Evolutionary conservation across 2,113 vertebrate species (phyloP).

Genomic region (Bos indicus): DNA sequence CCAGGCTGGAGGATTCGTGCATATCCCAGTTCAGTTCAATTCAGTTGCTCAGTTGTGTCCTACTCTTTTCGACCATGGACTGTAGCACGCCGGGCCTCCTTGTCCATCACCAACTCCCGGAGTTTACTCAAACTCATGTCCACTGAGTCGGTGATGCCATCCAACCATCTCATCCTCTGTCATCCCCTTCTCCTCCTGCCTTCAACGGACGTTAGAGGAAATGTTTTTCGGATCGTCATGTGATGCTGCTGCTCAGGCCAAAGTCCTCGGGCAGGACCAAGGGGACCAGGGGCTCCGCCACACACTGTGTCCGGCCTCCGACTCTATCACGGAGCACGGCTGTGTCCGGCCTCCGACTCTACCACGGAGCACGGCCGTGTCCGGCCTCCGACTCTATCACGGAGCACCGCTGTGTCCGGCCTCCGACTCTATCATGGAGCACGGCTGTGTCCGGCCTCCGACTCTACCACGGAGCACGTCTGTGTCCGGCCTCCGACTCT

Average conservation of each 20-base stretch:
- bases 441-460: background rate
- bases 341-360: background rate
- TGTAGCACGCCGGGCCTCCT: accelerated
- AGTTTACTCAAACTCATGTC: background rate
- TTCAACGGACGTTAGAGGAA: background rate
- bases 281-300: accelerated
- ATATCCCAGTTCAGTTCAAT: background rate
- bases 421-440: background rate
- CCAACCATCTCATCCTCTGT: background rate
- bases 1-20: background rate
- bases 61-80: background rate
- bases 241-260: background rate
- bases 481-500: background rate
- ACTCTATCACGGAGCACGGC: background rate
- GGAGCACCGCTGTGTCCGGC: background rate
- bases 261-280: no score
- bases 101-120: background rate
- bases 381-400: background rate
- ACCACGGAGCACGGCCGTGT: background rate
- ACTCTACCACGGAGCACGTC: background rate
- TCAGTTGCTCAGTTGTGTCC: background rate
- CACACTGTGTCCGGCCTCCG: background rate
- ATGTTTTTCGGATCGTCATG: accelerated
- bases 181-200: background rate
- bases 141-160: background rate